These are phyloP conservation scores for Cacatua alba DNA, from an alignment of 2,113 vertebrate genomes.

Conservation along the genomic window DNA sequence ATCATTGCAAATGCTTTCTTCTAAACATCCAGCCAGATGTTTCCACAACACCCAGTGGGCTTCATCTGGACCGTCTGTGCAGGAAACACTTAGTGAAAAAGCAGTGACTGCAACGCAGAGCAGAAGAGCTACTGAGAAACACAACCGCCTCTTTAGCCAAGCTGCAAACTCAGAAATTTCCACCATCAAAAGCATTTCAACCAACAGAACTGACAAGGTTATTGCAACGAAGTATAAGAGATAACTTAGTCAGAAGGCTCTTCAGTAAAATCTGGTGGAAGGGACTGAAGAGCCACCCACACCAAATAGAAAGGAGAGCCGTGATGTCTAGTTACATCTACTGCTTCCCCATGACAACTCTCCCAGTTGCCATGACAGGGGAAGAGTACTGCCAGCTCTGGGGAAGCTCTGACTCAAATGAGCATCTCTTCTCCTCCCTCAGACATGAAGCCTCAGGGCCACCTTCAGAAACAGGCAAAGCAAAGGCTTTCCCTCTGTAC, in stretches of 20 bases:
- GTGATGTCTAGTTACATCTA: not conserved
- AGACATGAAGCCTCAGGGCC: not conserved
- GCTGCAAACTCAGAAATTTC: not conserved
- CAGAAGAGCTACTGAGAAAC: not conserved
- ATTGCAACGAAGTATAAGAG: not conserved
- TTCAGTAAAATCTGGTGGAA: not conserved
- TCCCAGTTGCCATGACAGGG: not conserved
- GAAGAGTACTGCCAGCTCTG: not conserved
- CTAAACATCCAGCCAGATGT: not conserved
- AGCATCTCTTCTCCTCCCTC: not conserved
- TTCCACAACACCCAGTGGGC: not conserved
- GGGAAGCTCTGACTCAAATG: no score
- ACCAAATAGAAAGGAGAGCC: not conserved
- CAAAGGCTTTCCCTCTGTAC: not conserved
- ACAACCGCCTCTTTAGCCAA: not conserved
- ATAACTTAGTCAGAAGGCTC: not conserved
- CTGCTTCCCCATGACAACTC: not conserved
- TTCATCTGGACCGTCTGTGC: not conserved
- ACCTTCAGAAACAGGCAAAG: not conserved
- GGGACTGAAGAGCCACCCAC: not conserved
- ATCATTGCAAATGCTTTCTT: not conserved
- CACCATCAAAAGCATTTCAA: not conserved
- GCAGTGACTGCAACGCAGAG: fast-evolving
- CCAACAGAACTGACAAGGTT: not conserved
- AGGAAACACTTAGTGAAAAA: not conserved